These are phyloP conservation scores for Gila robusta DNA, from an alignment of 2,797 vertebrate genomes.

Conservation along the genomic window DNA sequence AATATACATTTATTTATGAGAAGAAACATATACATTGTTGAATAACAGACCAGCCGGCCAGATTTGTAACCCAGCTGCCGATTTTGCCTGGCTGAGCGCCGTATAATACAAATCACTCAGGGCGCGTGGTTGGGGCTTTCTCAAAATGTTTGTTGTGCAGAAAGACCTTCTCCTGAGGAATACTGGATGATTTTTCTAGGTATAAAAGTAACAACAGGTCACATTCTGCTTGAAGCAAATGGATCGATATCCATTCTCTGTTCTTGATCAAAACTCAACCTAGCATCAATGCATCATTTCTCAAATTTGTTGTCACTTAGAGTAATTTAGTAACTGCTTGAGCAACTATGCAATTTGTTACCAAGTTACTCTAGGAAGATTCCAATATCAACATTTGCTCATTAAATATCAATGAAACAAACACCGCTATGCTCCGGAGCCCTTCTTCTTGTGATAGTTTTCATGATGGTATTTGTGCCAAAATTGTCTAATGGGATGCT, in stretches of 20 bases:
- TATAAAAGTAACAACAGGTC: constrained; percentile 31
- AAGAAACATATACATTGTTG: not conserved
- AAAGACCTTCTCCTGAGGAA: not conserved
- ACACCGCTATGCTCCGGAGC: constrained; percentile 1
- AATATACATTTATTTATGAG: no score
- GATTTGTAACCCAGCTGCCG: not conserved
- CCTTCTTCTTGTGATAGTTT: not conserved
- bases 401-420: constrained; percentile 63
- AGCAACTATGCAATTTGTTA: constrained; percentile 62
- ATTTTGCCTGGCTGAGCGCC: no score
- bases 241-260: constrained; percentile 72
- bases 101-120: no score
- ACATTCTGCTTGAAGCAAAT: constrained; percentile 56
- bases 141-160: not conserved
- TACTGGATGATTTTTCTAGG: not conserved
- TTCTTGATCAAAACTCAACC: constrained; percentile 68
- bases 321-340: constrained; percentile 67
- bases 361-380: constrained; percentile 48
- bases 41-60: not conserved
- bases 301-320: constrained; percentile 65
- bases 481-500: not conserved
- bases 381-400: constrained; percentile 56
- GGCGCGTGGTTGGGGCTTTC: no score
- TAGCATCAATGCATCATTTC: constrained; percentile 70
- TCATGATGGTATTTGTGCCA: not conserved